Conservation (phyloP, 2,888 invertebrate genomes). For the Nephrocerus scutellatus region DNA sequence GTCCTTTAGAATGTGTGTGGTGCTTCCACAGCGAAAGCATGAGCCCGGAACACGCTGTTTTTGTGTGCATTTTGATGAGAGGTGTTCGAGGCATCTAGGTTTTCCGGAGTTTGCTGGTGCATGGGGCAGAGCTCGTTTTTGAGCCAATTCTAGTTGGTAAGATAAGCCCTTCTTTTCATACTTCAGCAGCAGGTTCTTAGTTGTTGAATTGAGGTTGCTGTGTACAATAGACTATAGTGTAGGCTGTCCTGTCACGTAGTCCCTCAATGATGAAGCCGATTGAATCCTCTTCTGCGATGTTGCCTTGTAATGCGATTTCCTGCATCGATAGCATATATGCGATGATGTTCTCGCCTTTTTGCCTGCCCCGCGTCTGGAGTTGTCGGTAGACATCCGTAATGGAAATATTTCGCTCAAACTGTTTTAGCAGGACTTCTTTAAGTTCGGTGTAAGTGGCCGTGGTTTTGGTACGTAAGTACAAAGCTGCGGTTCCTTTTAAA, state of each 20-base stretch:
- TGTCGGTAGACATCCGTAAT: slow-evolving; percentile 6
- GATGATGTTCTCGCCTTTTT: slow-evolving; percentile 3
- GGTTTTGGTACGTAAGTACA: slow-evolving; percentile 5
- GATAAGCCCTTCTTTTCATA: slow-evolving; percentile 6
- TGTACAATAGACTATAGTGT: slow-evolving; percentile 5
- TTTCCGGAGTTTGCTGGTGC: not conserved
- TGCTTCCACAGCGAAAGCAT: slow-evolving; percentile 6
- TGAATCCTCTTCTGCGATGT: too few species aligned
- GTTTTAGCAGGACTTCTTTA: slow-evolving; percentile 2
- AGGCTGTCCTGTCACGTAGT: slow-evolving; percentile 3
- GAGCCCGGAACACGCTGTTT: slow-evolving; percentile 3
- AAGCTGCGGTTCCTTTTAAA: slow-evolving; percentile 4
- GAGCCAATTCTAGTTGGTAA: too few species aligned
- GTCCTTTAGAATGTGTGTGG: slow-evolving; percentile 2
- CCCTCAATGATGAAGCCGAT: too few species aligned
- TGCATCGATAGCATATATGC: too few species aligned
- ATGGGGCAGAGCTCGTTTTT: not conserved
- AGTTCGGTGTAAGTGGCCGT: not conserved
- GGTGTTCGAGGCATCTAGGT: slow-evolving; percentile 4
- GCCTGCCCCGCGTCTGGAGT: slow-evolving; percentile 4
- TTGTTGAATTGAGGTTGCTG: slow-evolving; percentile 4
- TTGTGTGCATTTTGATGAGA: slow-evolving; percentile 1
- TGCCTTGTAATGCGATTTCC: too few species aligned
- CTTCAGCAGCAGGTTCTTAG: slow-evolving; percentile 3
- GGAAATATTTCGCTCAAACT: slow-evolving; percentile 7